phyloP scores from a whole-genome alignment of 1,140 invertebrate genomes.

The Apocrypta bakeri region DNA sequence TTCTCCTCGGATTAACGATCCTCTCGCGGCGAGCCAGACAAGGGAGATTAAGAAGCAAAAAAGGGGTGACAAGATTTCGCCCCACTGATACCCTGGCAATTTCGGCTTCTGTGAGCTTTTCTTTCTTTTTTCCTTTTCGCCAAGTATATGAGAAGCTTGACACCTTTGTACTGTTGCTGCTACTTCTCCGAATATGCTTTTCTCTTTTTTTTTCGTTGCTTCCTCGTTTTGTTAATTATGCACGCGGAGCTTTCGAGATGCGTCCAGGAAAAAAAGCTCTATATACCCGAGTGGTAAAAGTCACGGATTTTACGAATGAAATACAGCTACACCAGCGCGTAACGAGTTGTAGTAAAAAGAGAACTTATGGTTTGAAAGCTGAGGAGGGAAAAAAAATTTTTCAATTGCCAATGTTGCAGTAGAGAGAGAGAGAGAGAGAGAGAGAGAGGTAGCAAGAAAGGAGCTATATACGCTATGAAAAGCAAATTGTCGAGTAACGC shows the following conservation, averaged over 20 bases:
- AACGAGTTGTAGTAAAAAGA: not conserved
- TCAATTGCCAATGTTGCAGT: not conserved
- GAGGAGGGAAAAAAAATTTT: not conserved
- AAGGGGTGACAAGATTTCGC: conserved; percentile 11
- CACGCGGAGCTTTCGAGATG: too few species aligned
- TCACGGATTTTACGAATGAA: not conserved
- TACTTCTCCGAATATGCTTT: not conserved
- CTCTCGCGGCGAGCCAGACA: not conserved
- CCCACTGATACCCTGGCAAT: conserved; percentile 25
- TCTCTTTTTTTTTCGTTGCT: too few species aligned
- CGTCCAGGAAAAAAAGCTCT: too few species aligned
- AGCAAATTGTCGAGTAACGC: conserved; percentile 1
- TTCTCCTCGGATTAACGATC: conserved; percentile 44
- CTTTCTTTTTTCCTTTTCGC: conserved; percentile 11
- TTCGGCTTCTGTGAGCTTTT: not conserved
- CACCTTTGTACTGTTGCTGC: not conserved
- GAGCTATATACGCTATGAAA: not conserved
- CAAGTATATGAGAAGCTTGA: not conserved
- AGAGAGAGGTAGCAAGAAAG: too few species aligned
- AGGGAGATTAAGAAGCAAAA: conserved; percentile 13
- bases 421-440: too few species aligned
- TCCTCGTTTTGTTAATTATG: too few species aligned
- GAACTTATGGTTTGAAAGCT: not conserved
- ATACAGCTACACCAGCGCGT: not conserved
- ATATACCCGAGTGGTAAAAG: too few species aligned